These are phyloP conservation scores for Thripadectes ignobilis DNA, from an alignment of 2,797 vertebrate genomes.

Conservation along the genomic window DNA sequence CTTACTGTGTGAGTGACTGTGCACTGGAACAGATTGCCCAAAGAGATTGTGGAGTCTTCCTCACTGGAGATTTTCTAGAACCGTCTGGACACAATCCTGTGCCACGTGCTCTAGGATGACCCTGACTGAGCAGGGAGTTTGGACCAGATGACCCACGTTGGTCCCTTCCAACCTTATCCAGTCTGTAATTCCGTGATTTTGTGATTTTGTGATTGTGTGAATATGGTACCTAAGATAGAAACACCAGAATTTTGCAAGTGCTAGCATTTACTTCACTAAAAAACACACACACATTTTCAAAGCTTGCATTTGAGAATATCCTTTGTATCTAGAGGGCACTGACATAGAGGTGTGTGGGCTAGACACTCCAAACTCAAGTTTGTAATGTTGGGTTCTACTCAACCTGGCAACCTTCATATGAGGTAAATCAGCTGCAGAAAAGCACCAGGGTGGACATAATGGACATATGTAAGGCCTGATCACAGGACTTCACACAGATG, in stretches of 20 bases:
- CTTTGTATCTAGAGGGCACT: background rate
- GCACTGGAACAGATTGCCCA: background rate
- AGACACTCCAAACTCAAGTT: background rate
- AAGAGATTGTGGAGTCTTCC: background rate
- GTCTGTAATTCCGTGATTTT: background rate
- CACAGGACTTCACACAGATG: background rate
- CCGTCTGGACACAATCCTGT: background rate
- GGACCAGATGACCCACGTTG: background rate
- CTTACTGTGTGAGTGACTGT: background rate
- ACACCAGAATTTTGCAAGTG: background rate
- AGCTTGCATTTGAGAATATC: background rate
- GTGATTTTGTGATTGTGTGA: background rate
- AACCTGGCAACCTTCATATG: background rate
- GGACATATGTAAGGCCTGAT: background rate
- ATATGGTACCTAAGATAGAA: background rate
- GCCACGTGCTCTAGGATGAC: background rate
- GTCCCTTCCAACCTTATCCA: background rate
- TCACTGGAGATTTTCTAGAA: background rate
- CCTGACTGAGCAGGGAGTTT: background rate
- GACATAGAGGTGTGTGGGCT: background rate
- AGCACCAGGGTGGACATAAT: background rate
- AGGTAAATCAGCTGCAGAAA: background rate
- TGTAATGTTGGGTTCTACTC: accelerated
- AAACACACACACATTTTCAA: background rate
- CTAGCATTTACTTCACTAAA: background rate